These are phyloP conservation scores for Craseonycteris thonglongyai DNA, from an alignment of 2,113 vertebrate species.

Conservation along the genomic window DNA sequence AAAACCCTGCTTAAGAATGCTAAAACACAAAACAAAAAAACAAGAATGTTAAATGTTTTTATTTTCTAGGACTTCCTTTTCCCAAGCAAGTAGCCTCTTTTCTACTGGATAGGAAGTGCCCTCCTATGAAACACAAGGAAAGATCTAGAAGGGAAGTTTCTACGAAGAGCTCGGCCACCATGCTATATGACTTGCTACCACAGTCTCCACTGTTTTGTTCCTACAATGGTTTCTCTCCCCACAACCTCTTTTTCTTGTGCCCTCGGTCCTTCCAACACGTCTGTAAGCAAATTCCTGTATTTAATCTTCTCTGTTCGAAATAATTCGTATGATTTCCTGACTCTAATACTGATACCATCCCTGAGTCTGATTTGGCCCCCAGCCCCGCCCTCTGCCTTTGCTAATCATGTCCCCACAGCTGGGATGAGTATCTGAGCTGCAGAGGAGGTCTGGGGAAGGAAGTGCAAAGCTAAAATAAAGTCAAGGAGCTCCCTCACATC, in stretches of 20 bases:
- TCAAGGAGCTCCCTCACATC: background rate
- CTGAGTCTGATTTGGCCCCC: background rate
- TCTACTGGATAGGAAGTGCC: background rate
- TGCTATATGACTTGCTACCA: background rate
- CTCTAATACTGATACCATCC: background rate
- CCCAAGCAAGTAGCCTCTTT: background rate
- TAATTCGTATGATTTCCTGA: background rate
- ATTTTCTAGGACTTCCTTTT: slow-evolving; percentile 25
- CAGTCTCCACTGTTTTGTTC: background rate
- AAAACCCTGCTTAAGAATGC: background rate
- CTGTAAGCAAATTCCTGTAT: background rate
- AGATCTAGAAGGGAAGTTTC: background rate
- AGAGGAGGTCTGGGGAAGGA: background rate
- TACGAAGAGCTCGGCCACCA: background rate
- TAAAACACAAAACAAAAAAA: background rate
- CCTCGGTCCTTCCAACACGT: background rate
- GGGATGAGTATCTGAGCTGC: background rate
- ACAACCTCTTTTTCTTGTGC: too few relatives aligned
- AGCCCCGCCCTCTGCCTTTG: background rate
- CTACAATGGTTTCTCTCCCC: background rate
- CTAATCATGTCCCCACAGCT: background rate
- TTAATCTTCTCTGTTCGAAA: background rate
- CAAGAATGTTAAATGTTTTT: background rate
- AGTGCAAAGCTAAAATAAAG: background rate
- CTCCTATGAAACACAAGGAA: background rate